Percentiles rank a stretch among this genome's conserved stretches.
Evolutionary conservation across 2,113 vertebrate genomes (phyloP).

Genomic region (Caranx melampygus): DNA sequence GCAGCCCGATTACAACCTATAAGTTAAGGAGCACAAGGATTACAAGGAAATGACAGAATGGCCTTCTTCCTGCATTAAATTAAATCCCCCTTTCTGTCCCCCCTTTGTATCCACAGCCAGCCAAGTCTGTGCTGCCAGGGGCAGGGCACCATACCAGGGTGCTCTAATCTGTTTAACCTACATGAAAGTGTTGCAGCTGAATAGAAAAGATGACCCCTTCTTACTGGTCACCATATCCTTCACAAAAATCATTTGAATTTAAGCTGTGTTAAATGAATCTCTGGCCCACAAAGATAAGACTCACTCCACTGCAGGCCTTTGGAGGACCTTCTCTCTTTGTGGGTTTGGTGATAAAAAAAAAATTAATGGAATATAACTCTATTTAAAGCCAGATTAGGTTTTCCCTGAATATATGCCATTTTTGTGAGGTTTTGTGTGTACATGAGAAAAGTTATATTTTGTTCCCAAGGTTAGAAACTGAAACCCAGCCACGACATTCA

Average conservation of each 20-base stretch:
- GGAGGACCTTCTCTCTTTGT: conserved; percentile 12
- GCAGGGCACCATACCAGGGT: conserved; percentile 45
- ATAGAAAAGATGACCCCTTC: conserved; percentile 48
- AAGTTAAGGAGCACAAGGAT: conserved; percentile 62
- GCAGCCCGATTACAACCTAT: conserved; percentile 51
- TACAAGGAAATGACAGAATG: conserved; percentile 59
- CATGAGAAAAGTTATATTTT: background rate
- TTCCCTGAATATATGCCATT: conserved; percentile 14
- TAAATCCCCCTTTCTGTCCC: conserved; percentile 31
- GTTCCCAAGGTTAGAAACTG: background rate
- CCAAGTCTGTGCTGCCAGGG: conserved; percentile 39
- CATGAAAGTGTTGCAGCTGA: conserved; percentile 53
- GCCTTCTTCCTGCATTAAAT: conserved; percentile 53
- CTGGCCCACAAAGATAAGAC: conserved; percentile 67
- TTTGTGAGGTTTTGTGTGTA: conserved; percentile 1
- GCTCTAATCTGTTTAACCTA: conserved; percentile 51
- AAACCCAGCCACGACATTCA: background rate
- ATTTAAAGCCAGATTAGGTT: conserved; percentile 10
- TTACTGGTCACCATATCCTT: conserved; percentile 37
- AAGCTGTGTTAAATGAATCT: conserved; percentile 41
- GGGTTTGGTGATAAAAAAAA: conserved; percentile 41
- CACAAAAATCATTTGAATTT: conserved; percentile 55
- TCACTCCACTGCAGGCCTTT: conserved; percentile 30
- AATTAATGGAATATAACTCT: conserved; percentile 5
- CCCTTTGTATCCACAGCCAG: conserved; percentile 47